phyloP scores from a whole-genome alignment of 2,113 vertebrate species.

The Poeciliopsis prolifica region DNA sequence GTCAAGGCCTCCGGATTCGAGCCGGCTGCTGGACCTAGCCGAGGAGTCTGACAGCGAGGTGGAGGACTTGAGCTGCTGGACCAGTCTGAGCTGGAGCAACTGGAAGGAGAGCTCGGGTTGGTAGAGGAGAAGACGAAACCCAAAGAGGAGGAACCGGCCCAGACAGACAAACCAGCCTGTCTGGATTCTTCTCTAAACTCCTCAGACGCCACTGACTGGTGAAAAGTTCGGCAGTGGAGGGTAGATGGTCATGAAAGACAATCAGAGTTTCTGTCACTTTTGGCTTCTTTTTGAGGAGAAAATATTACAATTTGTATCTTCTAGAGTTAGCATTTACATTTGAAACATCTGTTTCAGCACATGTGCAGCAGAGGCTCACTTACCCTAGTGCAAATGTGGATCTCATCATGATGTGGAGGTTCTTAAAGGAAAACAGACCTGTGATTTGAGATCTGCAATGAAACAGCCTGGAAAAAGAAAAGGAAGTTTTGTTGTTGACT shows the following conservation, averaged over 20 bases:
- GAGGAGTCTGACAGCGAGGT: constrained; percentile 94
- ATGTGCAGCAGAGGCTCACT: background rate
- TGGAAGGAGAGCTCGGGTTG: constrained; percentile 90
- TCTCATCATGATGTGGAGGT: background rate
- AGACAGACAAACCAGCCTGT: constrained; percentile 71
- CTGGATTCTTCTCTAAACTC: constrained; percentile 92
- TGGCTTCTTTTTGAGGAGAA: constrained; percentile 5
- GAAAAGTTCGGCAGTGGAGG: background rate
- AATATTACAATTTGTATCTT: constrained; percentile 34
- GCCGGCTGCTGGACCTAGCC: constrained; percentile 60
- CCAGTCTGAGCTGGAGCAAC: constrained; percentile 96
- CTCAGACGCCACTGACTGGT: constrained; percentile 86
- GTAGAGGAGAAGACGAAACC: constrained; percentile 60
- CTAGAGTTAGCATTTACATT: constrained; percentile 8
- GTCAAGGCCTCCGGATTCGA: constrained; percentile 25
- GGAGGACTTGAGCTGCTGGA: constrained; percentile 98
- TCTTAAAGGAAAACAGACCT: no score
- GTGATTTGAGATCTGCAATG: no score
- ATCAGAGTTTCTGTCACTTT: constrained; percentile 4
- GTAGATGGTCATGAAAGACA: constrained; percentile 33
- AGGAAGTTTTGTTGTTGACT: no score
- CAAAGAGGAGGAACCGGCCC: constrained; percentile 57
- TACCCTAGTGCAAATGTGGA: background rate
- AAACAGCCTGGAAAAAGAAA: no score
- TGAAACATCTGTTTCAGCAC: background rate